Base-by-base conservation (phyloP, 2,797 vertebrate species). In the Mus minutoides region DNA sequence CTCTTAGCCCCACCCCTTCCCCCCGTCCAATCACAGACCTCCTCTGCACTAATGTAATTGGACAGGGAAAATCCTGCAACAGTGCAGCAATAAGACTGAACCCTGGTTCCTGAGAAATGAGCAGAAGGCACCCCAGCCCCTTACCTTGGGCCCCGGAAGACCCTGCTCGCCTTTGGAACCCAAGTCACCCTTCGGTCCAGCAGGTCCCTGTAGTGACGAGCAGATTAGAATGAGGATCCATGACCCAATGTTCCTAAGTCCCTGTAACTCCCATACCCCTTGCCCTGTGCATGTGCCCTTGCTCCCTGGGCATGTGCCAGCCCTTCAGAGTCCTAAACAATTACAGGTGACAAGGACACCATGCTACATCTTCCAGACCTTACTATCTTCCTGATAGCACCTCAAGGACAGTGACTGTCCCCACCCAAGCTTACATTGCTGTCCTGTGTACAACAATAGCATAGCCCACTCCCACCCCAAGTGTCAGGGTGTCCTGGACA, bases 131-230 rank as follows among this genome's bases (percentile, higher is more conserved):
- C 58, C 49, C 0, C 16, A n/a, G 49, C 8, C 34, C 92, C 84
- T 34, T 95, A 99, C 99, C 99, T 99, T 99, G 64, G 96, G 31
- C 31, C 98, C 99, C 0, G 98, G 97, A n/a, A 97, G 96, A 46
- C 99, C 99, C 62, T 98, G 98, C 56, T 95, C 92, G 19, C 99
- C 99, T 43, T 98, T 16, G 0, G 98, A 97, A 2, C 99, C 99
- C 80, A 17, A 88, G 0, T 99, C 99, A 17, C 99, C 99, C 98
- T 99, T 99, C 0, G 99, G 99, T 98, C 99, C 99, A 0, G 98
- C 98, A 0, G 99, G 99, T 87, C 99, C 99, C 99, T 99, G 90
- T 4, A 88, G 67, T 46, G 16, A 92, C 83, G n/a, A 97, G 6
- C 24, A 92, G 37, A 49, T 11, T 5, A 56, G 6, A 52, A 4